Base-by-base conservation (phyloP, 2,113 vertebrate genomes). In the Colaptes auratus region DNA sequence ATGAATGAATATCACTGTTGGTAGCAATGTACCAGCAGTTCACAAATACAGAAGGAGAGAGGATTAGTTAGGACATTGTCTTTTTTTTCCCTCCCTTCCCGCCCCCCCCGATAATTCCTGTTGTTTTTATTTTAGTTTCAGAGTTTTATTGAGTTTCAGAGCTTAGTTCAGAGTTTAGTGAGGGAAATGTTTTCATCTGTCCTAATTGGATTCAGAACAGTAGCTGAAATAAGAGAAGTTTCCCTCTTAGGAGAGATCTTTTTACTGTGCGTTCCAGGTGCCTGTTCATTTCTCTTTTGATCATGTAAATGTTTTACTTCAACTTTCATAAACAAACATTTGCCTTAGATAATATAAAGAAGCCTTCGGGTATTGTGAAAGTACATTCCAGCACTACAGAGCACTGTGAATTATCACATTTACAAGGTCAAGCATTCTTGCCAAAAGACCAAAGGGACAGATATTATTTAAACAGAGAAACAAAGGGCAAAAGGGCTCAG, bases 271-370 rank as follows among this genome's bases (percentile, higher is more conserved):
- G 3, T 83, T 83, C 79, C 82, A 74, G 89, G 71, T 92, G 75
- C 48, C 48, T 30, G 71, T 6, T 89, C 91, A 12, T 81, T 77
- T 75, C 42, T 70, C 88, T 85, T 96, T 93, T 93, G 92, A 94
- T 94, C 76, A 30, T 70, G 88, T 33, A 39, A 90, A 74, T 61
- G 89, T 94, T 97, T 92, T 63, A 91, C 88, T 92, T 93, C 89
- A 94, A 72, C 85, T 96, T 93, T 92, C 72, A 80, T 72, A 93
- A 95, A 93, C 88, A 96, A 97, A 95, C 89, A 88, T 96, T 96
- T 95, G 81, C 92, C 88, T 95, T 76, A 52, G 96, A 85, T 85
- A 89, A 87, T 72, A 83, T 35, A 31, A 70, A 93, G 88, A 90
- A 82, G 71, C 46, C 48, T 42, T 59, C 31, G 5, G 79, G 59